Conservation (phyloP, 2,113 vertebrate species). For the Anoplopoma fimbria region DNA sequence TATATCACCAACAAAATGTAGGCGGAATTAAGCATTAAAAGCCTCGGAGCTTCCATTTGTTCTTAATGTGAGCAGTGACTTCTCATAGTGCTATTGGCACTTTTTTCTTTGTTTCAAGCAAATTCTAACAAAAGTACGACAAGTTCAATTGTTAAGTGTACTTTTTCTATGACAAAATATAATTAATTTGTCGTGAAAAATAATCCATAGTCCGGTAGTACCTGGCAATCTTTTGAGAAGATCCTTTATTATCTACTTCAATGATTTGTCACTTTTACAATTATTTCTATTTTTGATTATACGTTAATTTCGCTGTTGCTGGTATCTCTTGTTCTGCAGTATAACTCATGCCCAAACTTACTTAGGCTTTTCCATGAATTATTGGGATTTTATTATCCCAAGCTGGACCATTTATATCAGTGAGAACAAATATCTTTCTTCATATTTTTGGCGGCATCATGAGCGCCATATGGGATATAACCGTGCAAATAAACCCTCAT, state of each 20-base stretch:
- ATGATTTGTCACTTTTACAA: too few species aligned
- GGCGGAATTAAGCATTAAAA: not conserved
- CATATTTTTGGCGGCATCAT: not conserved
- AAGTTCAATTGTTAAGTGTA: not conserved
- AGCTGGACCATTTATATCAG: not conserved
- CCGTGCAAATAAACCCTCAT: not conserved
- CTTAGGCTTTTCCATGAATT: not conserved
- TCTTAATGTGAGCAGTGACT: not conserved
- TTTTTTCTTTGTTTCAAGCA: too few species aligned
- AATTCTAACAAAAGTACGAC: not conserved
- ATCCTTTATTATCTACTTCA: too few species aligned
- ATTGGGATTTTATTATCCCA: not conserved
- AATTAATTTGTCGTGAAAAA: too few species aligned
- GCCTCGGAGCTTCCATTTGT: not conserved
- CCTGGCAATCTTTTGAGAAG: too few species aligned
- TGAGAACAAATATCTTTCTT: not conserved
- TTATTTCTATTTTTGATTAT: not conserved
- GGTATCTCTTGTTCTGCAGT: too few species aligned
- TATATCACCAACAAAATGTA: not conserved
- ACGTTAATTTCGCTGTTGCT: not conserved
- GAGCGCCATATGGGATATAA: too few species aligned
- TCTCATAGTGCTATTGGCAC: not conserved
- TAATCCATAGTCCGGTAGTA: too few species aligned
- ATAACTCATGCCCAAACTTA: too few species aligned
- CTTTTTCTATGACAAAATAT: too few species aligned